Conservation (phyloP, 2,113 vertebrate genomes). For the Hyla sarda region DNA sequence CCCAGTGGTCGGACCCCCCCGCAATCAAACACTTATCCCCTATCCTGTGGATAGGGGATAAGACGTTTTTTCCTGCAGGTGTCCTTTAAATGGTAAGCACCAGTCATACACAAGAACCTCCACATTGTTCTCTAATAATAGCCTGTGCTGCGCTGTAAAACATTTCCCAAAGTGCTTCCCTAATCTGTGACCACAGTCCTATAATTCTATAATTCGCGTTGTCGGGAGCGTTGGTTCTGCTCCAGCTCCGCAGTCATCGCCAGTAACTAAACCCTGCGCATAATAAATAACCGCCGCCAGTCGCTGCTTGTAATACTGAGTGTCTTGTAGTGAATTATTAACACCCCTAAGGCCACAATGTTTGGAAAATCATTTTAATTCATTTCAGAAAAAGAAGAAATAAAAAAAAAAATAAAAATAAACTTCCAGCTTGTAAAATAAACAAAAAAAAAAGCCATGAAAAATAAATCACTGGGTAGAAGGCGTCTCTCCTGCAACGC, state of each 20-base stretch:
- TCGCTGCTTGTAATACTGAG: neutral
- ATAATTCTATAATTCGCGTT: neutral
- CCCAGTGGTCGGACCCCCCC: too few species aligned
- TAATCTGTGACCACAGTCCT: too few species aligned
- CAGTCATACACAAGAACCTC: too few species aligned
- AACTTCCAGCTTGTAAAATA: neutral
- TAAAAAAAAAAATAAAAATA: neutral
- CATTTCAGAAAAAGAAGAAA: neutral
- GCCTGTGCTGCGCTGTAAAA: too few species aligned
- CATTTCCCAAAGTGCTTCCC: too few species aligned
- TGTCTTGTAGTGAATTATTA: slow-evolving; percentile 7
- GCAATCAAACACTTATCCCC: too few species aligned
- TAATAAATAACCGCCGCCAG: neutral
- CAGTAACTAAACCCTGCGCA: neutral
- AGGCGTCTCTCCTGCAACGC: neutral
- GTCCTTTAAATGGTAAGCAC: too few species aligned
- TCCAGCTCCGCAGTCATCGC: neutral
- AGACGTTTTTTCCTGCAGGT: too few species aligned
- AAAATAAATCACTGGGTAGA: neutral
- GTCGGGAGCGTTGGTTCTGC: neutral
- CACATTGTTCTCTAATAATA: too few species aligned
- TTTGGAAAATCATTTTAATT: slow-evolving; percentile 12
- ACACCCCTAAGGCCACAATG: neutral
- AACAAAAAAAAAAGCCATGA: neutral
- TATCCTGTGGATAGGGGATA: too few species aligned